A percentile compares a stretch with the other conserved stretches of the same genome.
Evolutionary conservation across 2,113 vertebrate species (phyloP).

Genomic region (Tonatia bakeri): DNA sequence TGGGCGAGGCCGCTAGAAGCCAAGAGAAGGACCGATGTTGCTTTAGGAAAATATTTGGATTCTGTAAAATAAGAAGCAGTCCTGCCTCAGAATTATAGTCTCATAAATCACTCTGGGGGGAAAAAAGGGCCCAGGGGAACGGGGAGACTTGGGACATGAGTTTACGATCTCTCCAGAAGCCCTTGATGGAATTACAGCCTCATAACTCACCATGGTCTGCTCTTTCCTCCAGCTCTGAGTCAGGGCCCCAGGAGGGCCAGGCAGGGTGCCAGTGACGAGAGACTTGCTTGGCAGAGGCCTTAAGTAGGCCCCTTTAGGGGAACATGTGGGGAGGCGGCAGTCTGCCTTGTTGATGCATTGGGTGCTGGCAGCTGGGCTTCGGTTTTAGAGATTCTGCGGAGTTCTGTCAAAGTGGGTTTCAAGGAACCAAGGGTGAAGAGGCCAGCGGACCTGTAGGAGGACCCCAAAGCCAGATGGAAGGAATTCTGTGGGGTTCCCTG

Average conservation of each 20-base stretch:
- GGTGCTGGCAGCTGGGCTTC: not conserved
- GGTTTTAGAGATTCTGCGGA: not conserved
- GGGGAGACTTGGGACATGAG: constrained; percentile 4
- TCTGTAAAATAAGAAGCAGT: constrained; percentile 61
- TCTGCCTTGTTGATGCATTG: not conserved
- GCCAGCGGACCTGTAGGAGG: not conserved
- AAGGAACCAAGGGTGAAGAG: not conserved
- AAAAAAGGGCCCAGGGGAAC: not conserved
- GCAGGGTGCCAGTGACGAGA: not conserved
- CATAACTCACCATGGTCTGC: constrained; percentile 70
- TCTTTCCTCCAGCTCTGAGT: constrained; percentile 1
- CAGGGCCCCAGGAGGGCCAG: not conserved
- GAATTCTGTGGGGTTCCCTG: not conserved
- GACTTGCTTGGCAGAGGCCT: not conserved
- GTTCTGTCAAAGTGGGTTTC: not conserved
- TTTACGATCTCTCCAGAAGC: constrained; percentile 77
- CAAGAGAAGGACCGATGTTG: not conserved
- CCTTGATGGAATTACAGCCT: constrained; percentile 77
- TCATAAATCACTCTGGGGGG: constrained; percentile 58
- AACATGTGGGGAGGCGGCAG: fast-evolving
- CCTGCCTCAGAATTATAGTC: constrained; percentile 57
- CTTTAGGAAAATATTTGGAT: constrained; percentile 64
- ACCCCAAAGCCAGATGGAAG: not conserved
- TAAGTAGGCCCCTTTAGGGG: not conserved
- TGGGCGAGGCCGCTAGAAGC: not conserved